Conservation (phyloP, 2,888 invertebrate genomes). For the Thymelicus acteon region DNA sequence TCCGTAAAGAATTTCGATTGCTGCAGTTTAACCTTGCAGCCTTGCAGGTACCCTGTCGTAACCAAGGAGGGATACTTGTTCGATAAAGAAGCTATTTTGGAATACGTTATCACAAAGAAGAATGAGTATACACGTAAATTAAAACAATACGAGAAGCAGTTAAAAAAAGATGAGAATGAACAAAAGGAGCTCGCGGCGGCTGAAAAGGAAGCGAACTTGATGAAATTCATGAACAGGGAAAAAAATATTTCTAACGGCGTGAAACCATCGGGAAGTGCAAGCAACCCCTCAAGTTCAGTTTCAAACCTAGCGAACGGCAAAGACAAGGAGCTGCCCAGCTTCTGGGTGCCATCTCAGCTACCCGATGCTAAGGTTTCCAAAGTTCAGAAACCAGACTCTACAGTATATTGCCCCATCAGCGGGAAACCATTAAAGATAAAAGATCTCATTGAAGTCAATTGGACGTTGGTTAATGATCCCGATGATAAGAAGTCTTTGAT, state of each 20-base stretch:
- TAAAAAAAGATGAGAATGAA: slow-evolving; percentile 90
- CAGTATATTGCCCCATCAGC: slow-evolving; percentile 75
- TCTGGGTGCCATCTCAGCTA: slow-evolving; percentile 98
- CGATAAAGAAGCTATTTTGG: slow-evolving; percentile 98
- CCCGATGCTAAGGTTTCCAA: slow-evolving; percentile 91
- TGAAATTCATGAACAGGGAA: slow-evolving; percentile 93
- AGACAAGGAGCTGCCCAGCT: slow-evolving; percentile 94
- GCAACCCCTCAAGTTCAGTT: slow-evolving; percentile 80
- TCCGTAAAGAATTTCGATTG: slow-evolving; percentile 97
- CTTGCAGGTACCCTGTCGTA: slow-evolving; percentile 96
- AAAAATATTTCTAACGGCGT: slow-evolving; percentile 87
- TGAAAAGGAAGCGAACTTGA: slow-evolving; percentile 90
- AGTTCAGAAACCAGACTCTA: slow-evolving; percentile 71
- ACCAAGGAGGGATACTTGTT: slow-evolving; percentile 94
- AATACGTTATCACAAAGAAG: slow-evolving; percentile 97
- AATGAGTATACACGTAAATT: slow-evolving; percentile 94
- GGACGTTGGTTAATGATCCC: slow-evolving; percentile 95
- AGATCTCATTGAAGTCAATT: slow-evolving; percentile 96
- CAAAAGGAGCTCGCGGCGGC: slow-evolving; percentile 88
- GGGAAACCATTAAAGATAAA: slow-evolving; percentile 94
- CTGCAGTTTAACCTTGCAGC: slow-evolving; percentile 98
- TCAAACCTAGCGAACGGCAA: slow-evolving; percentile 92
- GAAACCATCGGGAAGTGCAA: slow-evolving; percentile 47
- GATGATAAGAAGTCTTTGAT: slow-evolving; percentile 94
- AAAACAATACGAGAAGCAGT: slow-evolving; percentile 96